Conservation (phyloP, 2,888 invertebrate genomes). For the Idaea biselata region DNA sequence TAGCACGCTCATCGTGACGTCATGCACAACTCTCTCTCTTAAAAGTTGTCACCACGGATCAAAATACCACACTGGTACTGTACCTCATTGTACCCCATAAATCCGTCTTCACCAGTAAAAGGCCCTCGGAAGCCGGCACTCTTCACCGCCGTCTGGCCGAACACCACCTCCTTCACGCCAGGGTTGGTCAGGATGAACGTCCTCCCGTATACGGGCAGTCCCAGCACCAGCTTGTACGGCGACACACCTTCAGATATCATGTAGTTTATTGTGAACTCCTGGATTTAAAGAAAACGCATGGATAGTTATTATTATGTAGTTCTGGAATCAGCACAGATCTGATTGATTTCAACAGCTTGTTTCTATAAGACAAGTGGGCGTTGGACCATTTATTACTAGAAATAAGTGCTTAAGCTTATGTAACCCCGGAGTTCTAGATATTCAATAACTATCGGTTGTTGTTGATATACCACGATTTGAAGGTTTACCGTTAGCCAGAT, state of each 20-base stretch:
- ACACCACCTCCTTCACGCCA: slow-evolving; percentile 58
- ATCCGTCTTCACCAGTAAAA: slow-evolving; percentile 88
- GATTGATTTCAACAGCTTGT: too few relatives aligned
- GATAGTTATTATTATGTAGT: neutral
- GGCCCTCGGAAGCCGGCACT: slow-evolving; percentile 87
- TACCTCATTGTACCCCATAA: slow-evolving; percentile 94
- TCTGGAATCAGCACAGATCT: too few relatives aligned
- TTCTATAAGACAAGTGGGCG: too few relatives aligned
- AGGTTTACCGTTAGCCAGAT: too few relatives aligned
- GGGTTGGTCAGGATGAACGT: slow-evolving; percentile 83
- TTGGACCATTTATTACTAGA: too few relatives aligned
- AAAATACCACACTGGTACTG: slow-evolving; percentile 13
- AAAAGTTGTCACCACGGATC: too few relatives aligned
- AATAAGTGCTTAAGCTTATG: too few relatives aligned
- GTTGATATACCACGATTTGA: too few relatives aligned
- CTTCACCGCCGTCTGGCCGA: slow-evolving; percentile 77
- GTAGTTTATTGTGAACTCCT: slow-evolving; percentile 89
- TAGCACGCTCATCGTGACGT: neutral
- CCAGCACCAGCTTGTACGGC: slow-evolving; percentile 88
- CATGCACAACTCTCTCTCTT: neutral
- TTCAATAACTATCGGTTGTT: too few relatives aligned
- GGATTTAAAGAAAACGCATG: slow-evolving; percentile 28
- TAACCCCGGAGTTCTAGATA: too few relatives aligned
- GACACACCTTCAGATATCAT: slow-evolving; percentile 87
- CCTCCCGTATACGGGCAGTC: slow-evolving; percentile 91